phyloP scores from a whole-genome alignment of 2,113 vertebrate genomes.

The Osmerus eperlanus region DNA sequence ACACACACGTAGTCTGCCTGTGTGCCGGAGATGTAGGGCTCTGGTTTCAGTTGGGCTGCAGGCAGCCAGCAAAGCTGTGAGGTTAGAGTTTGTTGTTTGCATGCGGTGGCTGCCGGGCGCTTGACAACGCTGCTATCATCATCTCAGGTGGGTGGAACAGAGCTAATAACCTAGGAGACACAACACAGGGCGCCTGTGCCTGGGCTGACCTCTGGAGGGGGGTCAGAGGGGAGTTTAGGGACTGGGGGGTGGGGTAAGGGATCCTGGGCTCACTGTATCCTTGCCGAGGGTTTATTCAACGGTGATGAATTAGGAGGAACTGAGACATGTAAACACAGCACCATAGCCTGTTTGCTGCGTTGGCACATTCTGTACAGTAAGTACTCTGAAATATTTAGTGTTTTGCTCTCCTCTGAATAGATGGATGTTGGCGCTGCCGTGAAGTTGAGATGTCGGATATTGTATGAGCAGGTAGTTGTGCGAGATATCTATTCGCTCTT shows the following conservation, averaged over 20 bases:
- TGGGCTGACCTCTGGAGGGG: conserved; percentile 23
- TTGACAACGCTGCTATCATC: conserved; percentile 52
- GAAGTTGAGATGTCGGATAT: background rate
- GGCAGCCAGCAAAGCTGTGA: conserved; percentile 50
- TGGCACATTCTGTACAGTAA: background rate
- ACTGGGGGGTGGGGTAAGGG: conserved; percentile 1
- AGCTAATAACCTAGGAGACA: conserved; percentile 31
- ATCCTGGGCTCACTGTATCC: background rate
- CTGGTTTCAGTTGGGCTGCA: conserved; percentile 71
- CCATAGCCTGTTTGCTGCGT: background rate
- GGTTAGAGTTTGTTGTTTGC: conserved; percentile 57
- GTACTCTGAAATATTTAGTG: background rate
- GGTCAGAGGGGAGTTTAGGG: conserved; percentile 2
- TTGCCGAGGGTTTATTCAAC: background rate
- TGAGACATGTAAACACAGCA: background rate
- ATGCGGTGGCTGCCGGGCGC: conserved; percentile 44
- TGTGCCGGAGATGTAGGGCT: conserved; percentile 62
- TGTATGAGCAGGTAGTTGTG: background rate
- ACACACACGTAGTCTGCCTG: conserved; percentile 45
- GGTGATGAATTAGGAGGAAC: background rate
- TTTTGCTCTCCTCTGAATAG: background rate
- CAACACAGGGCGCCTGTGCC: conserved; percentile 1
- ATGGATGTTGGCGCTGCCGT: background rate
- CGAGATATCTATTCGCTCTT: too few relatives aligned
- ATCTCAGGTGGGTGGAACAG: conserved; percentile 56